Evolutionary conservation across 2,888 invertebrate genomes (phyloP), one percentile per base, ranked within the genome.

Genomic region (Cheilosia vulpina): DNA sequence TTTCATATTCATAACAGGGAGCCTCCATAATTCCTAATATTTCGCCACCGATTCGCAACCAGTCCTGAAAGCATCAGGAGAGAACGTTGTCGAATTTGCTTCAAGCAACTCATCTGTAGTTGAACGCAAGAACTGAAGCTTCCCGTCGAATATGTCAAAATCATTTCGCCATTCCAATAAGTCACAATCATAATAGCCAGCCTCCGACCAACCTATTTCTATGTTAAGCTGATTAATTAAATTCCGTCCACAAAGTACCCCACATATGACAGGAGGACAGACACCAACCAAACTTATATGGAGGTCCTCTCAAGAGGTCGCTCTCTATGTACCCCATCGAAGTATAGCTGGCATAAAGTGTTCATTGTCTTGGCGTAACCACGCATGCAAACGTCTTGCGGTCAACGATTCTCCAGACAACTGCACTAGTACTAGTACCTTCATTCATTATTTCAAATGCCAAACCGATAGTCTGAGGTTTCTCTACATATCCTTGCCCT

Each of bases 401-500:
- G 85, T 57, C 68, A 55, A 71, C 38, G 52, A 34, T 50, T 55
- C 24, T 52, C 24, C 24, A 55, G 27, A 43, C 27, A 27, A 27
- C 66, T 53, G 13, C 17, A 31, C 50, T 45, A 15, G 24, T 27
- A 27, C 27, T 27, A 17, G 43, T 53, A 66, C 71, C 76, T 41
- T 77, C 81, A 85, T 85, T 77, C 66, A 77, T 85, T 77, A 85
- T 85, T 77, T 63, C 43, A 68, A 79, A 68, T 65, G 66, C 45
- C 38, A 66, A 66, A 79, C 85, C 85, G 50, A 81, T 72, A 81
- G 85, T 85, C 85, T 85, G 85, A 85, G 85, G 85, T 85, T 81
- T 63, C 21, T 24, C 50, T 19, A 17, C n/a, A 4, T 5, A 15
- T 5, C 15, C 45, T 45, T 55, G 1, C 17, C 19, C 11, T 17